Conservation (phyloP, 1,140 invertebrate species). For the Episyrphus balteatus region DNA sequence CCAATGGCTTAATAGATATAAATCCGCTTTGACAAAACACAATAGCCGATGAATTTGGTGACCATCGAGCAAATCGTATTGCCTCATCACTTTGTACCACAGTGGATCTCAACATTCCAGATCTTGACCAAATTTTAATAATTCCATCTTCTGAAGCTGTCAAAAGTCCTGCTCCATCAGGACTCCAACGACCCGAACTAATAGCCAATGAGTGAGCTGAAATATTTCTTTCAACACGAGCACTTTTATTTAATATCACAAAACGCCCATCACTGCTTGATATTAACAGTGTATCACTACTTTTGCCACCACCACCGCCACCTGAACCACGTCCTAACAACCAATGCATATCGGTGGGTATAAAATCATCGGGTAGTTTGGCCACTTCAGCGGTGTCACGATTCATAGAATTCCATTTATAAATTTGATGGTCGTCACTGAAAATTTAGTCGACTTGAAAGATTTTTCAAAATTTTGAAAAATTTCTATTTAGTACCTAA, state of each 20-base stretch:
- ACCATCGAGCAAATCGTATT: conserved; percentile 79
- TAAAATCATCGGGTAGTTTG: conserved; percentile 71
- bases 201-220: conserved; percentile 90
- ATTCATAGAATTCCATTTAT: conserved; percentile 76
- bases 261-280: conserved; percentile 77
- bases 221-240: conserved; percentile 84
- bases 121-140: conserved; percentile 93
- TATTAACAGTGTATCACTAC: conserved; percentile 74
- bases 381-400: conserved; percentile 65
- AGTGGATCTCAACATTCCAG: conserved; percentile 87
- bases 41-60: conserved; percentile 71
- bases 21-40: conserved; percentile 73
- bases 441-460: conserved; percentile 16
- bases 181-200: conserved; percentile 76
- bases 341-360: conserved; percentile 81
- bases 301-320: conserved; percentile 51
- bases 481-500: conserved; percentile 47
- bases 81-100: conserved; percentile 68
- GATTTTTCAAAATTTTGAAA: conserved; percentile 1
- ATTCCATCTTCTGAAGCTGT: conserved; percentile 94
- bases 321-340: conserved; percentile 44
- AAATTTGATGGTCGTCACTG: conserved; percentile 83
- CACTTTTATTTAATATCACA: conserved; percentile 70
- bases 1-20: conserved; percentile 81
- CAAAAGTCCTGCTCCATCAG: conserved; percentile 81